Evolutionary conservation across 1,140 invertebrate species (phyloP).

Genomic region (Penaeus japonicus): DNA sequence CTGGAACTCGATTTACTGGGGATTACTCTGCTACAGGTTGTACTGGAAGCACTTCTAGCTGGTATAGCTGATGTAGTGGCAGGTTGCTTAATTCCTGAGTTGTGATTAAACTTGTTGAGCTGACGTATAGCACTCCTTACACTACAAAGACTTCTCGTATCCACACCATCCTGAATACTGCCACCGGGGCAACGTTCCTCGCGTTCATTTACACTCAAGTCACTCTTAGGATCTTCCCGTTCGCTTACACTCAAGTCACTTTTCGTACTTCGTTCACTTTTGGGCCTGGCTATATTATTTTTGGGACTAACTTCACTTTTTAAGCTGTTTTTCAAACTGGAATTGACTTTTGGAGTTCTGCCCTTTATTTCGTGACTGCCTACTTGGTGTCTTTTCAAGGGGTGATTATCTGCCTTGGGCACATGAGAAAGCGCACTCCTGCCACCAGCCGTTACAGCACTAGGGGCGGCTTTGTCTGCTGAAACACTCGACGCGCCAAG

Average conservation of each 20-base stretch:
- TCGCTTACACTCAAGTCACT: background rate
- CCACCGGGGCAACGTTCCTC: background rate
- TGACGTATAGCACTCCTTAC: slow-evolving; percentile 44
- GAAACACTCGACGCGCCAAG: background rate
- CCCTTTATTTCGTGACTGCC: background rate
- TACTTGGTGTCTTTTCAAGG: background rate
- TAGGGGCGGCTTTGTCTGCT: background rate
- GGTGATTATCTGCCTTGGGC: no score
- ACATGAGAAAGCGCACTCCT: no score
- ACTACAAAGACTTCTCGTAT: slow-evolving; percentile 49
- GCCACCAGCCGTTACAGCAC: background rate
- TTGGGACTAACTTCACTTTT: no score
- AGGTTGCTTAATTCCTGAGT: slow-evolving; percentile 52
- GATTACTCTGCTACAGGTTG: slow-evolving; percentile 37
- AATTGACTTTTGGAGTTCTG: background rate
- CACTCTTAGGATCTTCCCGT: background rate
- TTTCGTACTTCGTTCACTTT: background rate
- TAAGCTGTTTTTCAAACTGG: no score
- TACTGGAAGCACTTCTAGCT: slow-evolving; percentile 53
- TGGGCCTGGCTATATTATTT: background rate
- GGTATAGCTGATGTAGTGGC: slow-evolving; percentile 39
- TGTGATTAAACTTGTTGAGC: slow-evolving; percentile 50
- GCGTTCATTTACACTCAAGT: background rate
- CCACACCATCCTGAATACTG: slow-evolving; percentile 25
- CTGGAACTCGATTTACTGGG: slow-evolving; percentile 27